These are phyloP conservation scores for Apteryx owenii DNA, from an alignment of 2,113 vertebrate genomes.

Conservation along the genomic window DNA sequence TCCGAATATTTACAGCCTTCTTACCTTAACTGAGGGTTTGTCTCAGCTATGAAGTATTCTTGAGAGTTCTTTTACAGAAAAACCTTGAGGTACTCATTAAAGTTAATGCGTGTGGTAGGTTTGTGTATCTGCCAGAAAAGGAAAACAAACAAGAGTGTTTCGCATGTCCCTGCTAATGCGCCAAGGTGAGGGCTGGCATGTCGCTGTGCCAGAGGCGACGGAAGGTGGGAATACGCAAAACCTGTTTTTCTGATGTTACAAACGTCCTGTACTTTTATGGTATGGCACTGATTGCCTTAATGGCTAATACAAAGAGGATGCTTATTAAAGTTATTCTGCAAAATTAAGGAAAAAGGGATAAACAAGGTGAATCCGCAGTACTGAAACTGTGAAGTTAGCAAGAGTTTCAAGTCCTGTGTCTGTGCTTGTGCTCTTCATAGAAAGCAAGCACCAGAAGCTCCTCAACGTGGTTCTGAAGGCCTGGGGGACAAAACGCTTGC, in stretches of 20 bases:
- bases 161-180: neutral
- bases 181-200: neutral
- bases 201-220: rapidly evolving
- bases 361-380: neutral
- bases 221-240: neutral
- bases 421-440: too few relatives aligned
- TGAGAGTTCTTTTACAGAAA: conserved; percentile 26
- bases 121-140: conserved; percentile 46
- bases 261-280: rapidly evolving
- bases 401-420: neutral
- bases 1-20: neutral
- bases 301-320: neutral
- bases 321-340: neutral
- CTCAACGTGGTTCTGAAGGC: neutral
- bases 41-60: conserved; percentile 54
- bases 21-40: conserved; percentile 50
- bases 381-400: neutral
- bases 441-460: neutral
- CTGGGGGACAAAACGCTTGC: neutral
- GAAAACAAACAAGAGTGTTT: neutral
- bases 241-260: neutral
- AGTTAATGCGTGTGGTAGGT: conserved; percentile 40
- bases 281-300: neutral
- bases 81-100: conserved; percentile 62
- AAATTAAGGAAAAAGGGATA: neutral